Evolutionary conservation across 2,797 vertebrate genomes (phyloP), one percentile per base, ranked within the genome.

Genomic region (Chelon auratus): DNA sequence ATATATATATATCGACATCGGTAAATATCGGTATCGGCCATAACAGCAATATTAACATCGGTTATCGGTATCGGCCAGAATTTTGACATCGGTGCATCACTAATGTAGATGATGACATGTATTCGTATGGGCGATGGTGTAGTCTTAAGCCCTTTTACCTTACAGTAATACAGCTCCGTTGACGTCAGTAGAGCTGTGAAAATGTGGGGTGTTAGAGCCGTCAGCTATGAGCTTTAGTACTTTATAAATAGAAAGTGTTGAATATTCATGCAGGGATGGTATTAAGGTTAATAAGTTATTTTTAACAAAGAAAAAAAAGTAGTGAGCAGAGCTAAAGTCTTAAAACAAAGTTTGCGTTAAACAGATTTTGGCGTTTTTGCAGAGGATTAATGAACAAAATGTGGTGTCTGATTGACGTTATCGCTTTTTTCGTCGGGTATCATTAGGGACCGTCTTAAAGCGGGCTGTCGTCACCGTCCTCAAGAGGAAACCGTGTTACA

Each of bases 31-130:
- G n/a, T n/a, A n/a, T n/a, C n/a, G n/a, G n/a, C n/a, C n/a, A n/a
- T n/a, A n/a, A n/a, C n/a, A n/a, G n/a, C n/a, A n/a, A n/a, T n/a
- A n/a, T n/a, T n/a, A n/a, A n/a, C n/a, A n/a, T n/a, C n/a, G n/a
- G n/a, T n/a, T n/a, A n/a, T n/a, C n/a, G n/a, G n/a, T n/a, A n/a
- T n/a, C n/a, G n/a, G n/a, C n/a, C n/a, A n/a, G n/a, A n/a, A n/a
- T n/a, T n/a, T n/a, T n/a, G n/a, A n/a, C n/a, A n/a, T n/a, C n/a
- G n/a, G n/a, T n/a, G n/a, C n/a, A n/a, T n/a, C n/a, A n/a, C n/a
- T n/a, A n/a, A 70, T 78, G 69, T 72, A 73, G 70, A 79, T 84
- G 84, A 86, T 74, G 83, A 62, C 72, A 43, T 66, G 64, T 74
- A 74, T 77, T 80, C 84, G 87, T 81, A 80, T 80, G 62, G 52